Evolutionary conservation across 2,888 invertebrate genomes (phyloP), one percentile per base, ranked within the genome.

Genomic region (Zaprionus lineosus): DNA sequence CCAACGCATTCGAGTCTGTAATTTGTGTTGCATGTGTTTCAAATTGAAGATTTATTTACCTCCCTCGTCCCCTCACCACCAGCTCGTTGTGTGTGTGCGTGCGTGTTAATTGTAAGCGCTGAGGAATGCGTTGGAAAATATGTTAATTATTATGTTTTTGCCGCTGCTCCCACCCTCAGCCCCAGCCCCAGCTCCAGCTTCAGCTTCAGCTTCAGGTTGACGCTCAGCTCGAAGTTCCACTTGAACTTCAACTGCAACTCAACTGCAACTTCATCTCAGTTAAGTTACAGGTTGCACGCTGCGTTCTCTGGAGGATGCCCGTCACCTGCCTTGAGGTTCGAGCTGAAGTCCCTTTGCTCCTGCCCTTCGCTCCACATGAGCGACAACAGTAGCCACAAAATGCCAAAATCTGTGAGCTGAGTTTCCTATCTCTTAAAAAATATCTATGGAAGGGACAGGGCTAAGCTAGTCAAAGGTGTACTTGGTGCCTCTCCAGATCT

Each of bases 51-150:
- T 82, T 82, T 82, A 84, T 86, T 86, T 84, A 48, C 40, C 53
- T 47, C 46, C 39, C 59, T 31, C 19, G 33, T 12, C 28, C 33
- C 7, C 28, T 28, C 24, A 34, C 44, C 36, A 26, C 34, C 16
- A 5, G 6, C 12, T 9, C 14, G 21, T 37, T 14, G 14, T 39
- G 31, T 31, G 47, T 60, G 51, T 73, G 82, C 64, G 76, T 81
- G 81, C 84, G 81, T 82, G 84, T 86, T 86, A 86, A 86, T 81
- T 81, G 84, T 84, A 76, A 86, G 84, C 82, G 82, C 86, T 82
- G 77, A 64, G 86, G 81, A 82, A 82, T 82, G 81, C 86, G 84
- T 70, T 86, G 81, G 84, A 84, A 82, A 82, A 84, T 82, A 82
- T 82, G 86, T 86, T 82, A 86, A 82, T 82, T 82, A 82, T 84